These are phyloP conservation scores for Philotrypesis tridentata DNA, from an alignment of 1,140 invertebrate genomes.

Conservation along the genomic window DNA sequence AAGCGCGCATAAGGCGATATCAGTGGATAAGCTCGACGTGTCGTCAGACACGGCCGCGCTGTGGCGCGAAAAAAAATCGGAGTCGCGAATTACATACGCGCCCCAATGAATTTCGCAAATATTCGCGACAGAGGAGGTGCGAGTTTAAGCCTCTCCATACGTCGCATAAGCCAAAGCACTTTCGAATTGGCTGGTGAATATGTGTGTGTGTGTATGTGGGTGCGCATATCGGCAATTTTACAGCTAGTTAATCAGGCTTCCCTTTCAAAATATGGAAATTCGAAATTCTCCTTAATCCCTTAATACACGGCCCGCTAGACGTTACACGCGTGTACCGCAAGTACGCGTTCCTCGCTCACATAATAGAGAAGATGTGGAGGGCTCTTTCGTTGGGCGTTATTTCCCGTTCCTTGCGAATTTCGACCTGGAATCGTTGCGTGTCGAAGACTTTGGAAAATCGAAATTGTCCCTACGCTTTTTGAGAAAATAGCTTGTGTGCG, in stretches of 20 bases:
- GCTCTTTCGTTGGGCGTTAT: no score
- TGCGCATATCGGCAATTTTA: constrained; percentile 24
- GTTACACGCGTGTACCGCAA: background rate
- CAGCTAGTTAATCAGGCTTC: constrained; percentile 37
- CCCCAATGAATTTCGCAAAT: background rate
- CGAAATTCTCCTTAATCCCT: constrained; percentile 18
- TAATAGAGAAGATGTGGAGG: background rate
- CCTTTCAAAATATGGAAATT: constrained; percentile 36
- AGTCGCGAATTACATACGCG: background rate
- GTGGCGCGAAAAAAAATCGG: background rate
- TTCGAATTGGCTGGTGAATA: background rate
- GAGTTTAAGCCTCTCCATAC: no score
- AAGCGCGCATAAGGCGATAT: background rate
- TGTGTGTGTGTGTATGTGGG: no score
- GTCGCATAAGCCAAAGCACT: no score
- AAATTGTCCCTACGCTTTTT: no score
- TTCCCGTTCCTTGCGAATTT: no score
- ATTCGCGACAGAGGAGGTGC: no score
- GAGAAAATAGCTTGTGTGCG: no score
- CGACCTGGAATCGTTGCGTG: no score
- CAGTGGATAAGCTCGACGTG: background rate
- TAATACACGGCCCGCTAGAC: background rate
- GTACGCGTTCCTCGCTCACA: background rate
- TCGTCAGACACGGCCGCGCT: background rate
- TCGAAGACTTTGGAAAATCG: no score